Percentiles rank a stretch among this genome's conserved stretches.
Conservation (phyloP, 2,888 invertebrate genomes). For the Euplexia lucipara region DNA sequence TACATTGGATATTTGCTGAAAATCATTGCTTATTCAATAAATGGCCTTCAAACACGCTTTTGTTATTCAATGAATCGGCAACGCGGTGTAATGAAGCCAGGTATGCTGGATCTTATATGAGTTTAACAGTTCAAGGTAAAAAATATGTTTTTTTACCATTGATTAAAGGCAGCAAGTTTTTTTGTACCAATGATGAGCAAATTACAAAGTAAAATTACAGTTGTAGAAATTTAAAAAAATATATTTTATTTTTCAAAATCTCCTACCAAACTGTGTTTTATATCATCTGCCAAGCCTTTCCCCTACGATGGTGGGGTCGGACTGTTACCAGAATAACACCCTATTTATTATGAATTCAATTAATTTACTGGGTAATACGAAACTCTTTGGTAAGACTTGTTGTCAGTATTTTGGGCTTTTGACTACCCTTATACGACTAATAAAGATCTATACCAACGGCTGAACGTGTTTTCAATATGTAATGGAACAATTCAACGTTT, state of each 20-base stretch:
- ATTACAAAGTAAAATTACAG: background rate
- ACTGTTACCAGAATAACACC: no score
- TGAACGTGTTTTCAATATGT: no score
- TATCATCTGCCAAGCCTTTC: no score
- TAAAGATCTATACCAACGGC: no score
- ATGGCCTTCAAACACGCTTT: slow-evolving; percentile 31
- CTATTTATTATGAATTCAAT: no score
- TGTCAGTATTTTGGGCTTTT: no score
- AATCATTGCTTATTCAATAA: slow-evolving; percentile 44
- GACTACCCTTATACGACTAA: no score
- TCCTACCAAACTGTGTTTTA: no score
- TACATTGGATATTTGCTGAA: slow-evolving; percentile 13
- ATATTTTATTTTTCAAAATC: no score
- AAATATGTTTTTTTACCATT: slow-evolving; percentile 18
- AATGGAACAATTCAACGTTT: background rate
- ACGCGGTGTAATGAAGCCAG: slow-evolving; percentile 13
- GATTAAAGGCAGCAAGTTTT: background rate
- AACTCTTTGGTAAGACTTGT: no score
- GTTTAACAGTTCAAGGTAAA: slow-evolving; percentile 29
- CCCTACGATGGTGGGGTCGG: no score
- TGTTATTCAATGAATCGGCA: slow-evolving; percentile 42
- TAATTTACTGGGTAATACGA: no score
- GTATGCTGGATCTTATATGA: background rate
- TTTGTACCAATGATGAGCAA: background rate
- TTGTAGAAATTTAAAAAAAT: background rate